phyloP scores from a whole-genome alignment of 2,888 invertebrate species.

The Mythimna albipuncta region DNA sequence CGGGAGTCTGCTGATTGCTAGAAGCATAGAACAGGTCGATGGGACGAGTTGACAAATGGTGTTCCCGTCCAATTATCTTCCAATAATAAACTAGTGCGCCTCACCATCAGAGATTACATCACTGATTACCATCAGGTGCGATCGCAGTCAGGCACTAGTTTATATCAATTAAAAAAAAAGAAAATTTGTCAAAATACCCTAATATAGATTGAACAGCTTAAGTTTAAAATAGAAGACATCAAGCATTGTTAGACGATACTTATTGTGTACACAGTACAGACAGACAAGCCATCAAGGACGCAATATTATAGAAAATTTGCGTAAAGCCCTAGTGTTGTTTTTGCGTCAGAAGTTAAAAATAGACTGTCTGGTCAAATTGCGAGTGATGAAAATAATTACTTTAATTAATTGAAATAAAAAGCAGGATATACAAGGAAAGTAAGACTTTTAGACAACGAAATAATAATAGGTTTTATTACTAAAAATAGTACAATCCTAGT shows the following conservation, averaged over 20 bases:
- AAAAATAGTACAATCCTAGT: not conserved
- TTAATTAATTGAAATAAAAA: not conserved
- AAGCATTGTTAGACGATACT: not conserved
- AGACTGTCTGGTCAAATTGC: not conserved
- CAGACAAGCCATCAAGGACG: not conserved
- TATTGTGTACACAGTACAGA: not conserved
- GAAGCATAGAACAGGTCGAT: too few species aligned
- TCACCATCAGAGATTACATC: too few species aligned
- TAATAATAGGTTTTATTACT: not conserved
- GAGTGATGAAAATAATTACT: constrained; percentile 6
- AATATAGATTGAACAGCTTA: not conserved
- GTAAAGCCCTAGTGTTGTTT: not conserved
- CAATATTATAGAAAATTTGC: not conserved
- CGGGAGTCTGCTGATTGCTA: too few species aligned
- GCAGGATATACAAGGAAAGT: not conserved
- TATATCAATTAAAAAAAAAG: too few species aligned
- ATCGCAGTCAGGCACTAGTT: too few species aligned
- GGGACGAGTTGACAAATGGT: too few species aligned
- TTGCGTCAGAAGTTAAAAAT: constrained; percentile 20
- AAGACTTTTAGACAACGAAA: not conserved
- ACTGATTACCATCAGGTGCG: too few species aligned
- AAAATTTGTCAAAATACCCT: not conserved
- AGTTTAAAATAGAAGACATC: not conserved
- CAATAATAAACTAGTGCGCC: too few species aligned
- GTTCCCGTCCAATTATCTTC: too few species aligned